A percentile compares a stretch with the other conserved stretches of the same genome.
phyloP scores from a whole-genome alignment of 2,888 invertebrate species.

The Hecatera dysodea region DNA sequence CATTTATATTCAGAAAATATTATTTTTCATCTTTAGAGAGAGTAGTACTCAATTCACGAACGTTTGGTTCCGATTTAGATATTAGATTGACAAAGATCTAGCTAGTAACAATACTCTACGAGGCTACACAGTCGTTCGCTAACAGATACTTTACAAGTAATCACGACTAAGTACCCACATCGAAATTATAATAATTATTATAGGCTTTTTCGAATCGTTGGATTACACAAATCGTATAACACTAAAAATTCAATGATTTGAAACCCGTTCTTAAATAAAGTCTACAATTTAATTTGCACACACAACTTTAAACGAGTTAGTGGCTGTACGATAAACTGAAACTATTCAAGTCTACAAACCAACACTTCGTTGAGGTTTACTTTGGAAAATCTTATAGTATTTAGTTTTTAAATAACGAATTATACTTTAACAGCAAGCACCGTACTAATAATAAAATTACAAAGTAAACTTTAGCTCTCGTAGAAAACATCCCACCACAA shows the following conservation, averaged over 20 bases:
- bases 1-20: conserved; percentile 88
- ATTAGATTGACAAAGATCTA: conserved; percentile 81
- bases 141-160: conserved; percentile 75
- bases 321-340: conserved; percentile 72
- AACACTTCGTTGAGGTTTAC: conserved; percentile 82
- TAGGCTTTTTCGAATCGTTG: conserved; percentile 80
- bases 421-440: conserved; percentile 88
- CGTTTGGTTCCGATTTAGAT: conserved; percentile 82
- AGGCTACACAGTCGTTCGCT: conserved; percentile 86
- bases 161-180: conserved; percentile 74
- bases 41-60: conserved; percentile 83
- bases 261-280: conserved; percentile 81
- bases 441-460: conserved; percentile 85
- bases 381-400: conserved; percentile 76
- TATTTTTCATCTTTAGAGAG: conserved; percentile 79
- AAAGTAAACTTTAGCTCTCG: conserved; percentile 85
- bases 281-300: conserved; percentile 77
- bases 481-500: conserved; percentile 89
- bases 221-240: conserved; percentile 71
- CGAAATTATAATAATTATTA: conserved; percentile 69
- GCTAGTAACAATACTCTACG: conserved; percentile 83
- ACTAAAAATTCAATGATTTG: conserved; percentile 84
- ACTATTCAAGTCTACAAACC: conserved; percentile 74
- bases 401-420: conserved; percentile 80
- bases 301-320: conserved; percentile 70